phyloP scores from a whole-genome alignment of 2,797 vertebrate genomes.

The Phrynocephalus guinanensis region DNA sequence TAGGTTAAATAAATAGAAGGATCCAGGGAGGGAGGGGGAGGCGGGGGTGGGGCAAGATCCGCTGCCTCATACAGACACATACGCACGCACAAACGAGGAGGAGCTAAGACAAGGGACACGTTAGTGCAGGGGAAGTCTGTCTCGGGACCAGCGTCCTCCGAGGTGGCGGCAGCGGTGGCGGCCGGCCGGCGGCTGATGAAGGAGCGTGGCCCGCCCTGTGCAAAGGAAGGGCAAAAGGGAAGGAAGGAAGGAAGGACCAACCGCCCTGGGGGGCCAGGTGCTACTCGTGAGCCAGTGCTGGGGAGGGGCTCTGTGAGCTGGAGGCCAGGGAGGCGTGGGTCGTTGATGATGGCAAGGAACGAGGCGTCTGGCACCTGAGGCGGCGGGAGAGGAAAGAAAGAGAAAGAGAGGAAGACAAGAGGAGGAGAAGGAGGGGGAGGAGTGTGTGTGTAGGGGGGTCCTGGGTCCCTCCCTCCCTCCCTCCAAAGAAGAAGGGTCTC shows the following conservation, averaged over 20 bases:
- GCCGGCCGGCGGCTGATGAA: neutral
- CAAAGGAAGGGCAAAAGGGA: neutral
- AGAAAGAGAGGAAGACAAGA: neutral
- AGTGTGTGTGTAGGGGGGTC: too few relatives aligned
- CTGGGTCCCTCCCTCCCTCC: neutral
- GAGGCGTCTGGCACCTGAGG: conserved; percentile 86
- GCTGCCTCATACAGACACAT: conserved; percentile 36
- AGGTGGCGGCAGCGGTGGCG: neutral
- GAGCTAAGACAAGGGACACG: conserved; percentile 64
- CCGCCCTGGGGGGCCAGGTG: conserved; percentile 1
- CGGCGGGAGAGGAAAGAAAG: neutral
- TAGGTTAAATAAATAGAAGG: conserved; percentile 81
- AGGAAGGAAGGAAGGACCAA: neutral
- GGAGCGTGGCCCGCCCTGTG: conserved; percentile 36
- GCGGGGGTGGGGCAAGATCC: neutral
- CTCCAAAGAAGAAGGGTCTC: too few relatives aligned
- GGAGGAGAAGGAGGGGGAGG: too few relatives aligned
- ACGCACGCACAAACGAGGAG: conserved; percentile 59
- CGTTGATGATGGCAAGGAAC: conserved; percentile 82
- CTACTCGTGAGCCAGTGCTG: conserved; percentile 81
- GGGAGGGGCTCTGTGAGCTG: conserved; percentile 71
- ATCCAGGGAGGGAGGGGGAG: conserved; percentile 29
- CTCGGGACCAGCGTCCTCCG: neutral
- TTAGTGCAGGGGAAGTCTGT: conserved; percentile 36
- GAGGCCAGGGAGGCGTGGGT: conserved; percentile 83